phyloP scores from a whole-genome alignment of 2,888 invertebrate species.

The Machimus atricapillus region DNA sequence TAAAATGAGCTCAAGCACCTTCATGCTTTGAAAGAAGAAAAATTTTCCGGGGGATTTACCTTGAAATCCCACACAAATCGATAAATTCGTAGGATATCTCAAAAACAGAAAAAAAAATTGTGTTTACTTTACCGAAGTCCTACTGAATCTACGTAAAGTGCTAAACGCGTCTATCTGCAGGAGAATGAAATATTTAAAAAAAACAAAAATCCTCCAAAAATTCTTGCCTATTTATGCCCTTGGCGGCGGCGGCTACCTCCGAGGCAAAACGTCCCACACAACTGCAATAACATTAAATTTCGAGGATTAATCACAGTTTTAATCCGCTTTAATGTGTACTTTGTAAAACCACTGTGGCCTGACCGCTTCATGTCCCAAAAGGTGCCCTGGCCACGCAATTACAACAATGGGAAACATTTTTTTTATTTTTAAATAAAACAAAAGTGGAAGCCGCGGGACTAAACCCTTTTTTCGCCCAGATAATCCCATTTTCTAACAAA shows the following conservation, averaged over 20 bases:
- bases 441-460: background rate
- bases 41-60: background rate
- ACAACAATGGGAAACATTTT: background rate
- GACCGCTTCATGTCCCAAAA: background rate
- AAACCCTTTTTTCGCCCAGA: background rate
- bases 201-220: background rate
- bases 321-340: background rate
- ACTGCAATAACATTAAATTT: background rate
- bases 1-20: background rate
- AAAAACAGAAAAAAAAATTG: background rate
- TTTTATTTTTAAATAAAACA: background rate
- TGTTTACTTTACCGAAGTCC: background rate
- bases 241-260: background rate
- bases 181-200: background rate
- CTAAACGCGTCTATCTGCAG: background rate
- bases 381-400: background rate
- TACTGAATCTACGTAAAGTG: background rate
- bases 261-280: background rate
- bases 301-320: background rate
- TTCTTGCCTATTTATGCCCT: background rate
- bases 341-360: background rate
- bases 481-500: background rate
- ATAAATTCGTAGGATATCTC: background rate
- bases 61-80: background rate
- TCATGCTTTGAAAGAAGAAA: background rate